Conservation (phyloP, 2,797 vertebrate genomes). For the Pseudochirops cupreus region DNA sequence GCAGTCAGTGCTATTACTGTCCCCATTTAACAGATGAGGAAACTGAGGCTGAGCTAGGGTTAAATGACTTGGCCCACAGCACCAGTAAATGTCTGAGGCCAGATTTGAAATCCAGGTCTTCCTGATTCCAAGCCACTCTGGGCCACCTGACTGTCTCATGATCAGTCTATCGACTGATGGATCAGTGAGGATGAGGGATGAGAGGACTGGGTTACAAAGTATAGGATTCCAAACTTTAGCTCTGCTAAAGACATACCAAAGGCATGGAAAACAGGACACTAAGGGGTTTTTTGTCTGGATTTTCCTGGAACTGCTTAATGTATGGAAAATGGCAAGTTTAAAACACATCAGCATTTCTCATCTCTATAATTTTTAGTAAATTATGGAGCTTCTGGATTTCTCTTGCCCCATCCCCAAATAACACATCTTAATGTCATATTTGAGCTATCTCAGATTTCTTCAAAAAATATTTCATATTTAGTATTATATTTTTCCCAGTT, state of each 20-base stretch:
- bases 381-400: background rate
- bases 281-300: background rate
- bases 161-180: background rate
- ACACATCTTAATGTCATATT: background rate
- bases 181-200: background rate
- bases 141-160: background rate
- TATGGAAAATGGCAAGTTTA: background rate
- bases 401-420: background rate
- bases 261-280: background rate
- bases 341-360: background rate
- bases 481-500: too few relatives aligned
- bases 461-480: too few relatives aligned
- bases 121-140: background rate
- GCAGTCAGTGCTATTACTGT: background rate
- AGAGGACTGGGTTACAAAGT: background rate
- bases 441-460: background rate
- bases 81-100: background rate
- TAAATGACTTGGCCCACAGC: background rate
- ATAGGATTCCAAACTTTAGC: background rate
- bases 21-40: background rate
- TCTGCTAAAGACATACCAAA: conserved; percentile 5
- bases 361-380: background rate
- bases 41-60: background rate
- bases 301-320: background rate
- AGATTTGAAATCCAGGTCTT: background rate